Conservation (phyloP, 2,113 vertebrate species). For the Isichthys henryi region DNA sequence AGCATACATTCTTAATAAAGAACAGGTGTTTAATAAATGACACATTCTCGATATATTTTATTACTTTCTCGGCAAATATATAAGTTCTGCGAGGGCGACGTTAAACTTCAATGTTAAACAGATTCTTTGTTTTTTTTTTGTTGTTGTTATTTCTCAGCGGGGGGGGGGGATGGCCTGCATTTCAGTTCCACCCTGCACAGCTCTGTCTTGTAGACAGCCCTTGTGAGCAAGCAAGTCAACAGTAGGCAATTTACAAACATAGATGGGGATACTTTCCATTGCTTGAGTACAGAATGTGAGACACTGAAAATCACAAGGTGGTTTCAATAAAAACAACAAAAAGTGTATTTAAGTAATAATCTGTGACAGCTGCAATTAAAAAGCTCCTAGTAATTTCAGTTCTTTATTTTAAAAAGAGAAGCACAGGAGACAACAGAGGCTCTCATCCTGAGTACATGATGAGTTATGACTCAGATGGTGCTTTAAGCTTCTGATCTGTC, state of each 20-base stretch:
- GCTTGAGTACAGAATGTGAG: not conserved
- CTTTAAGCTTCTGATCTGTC: not conserved
- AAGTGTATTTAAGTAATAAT: conserved; percentile 13
- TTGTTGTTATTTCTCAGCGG: not conserved
- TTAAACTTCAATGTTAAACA: conserved; percentile 20
- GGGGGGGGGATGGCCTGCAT: not conserved
- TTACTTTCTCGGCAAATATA: conserved; percentile 22
- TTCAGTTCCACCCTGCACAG: not conserved
- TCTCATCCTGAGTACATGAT: not conserved
- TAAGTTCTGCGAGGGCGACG: conserved; percentile 21
- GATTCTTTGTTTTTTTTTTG: conserved; percentile 18
- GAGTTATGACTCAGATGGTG: not conserved
- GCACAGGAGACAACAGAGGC: not conserved
- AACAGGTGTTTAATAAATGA: conserved; percentile 23
- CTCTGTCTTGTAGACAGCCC: not conserved
- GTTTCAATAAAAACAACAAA: conserved; percentile 12
- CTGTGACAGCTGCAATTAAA: not conserved
- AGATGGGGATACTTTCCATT: not conserved
- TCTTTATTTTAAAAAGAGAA: not conserved
- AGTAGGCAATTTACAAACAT: not conserved
- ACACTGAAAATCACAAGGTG: conserved; percentile 5
- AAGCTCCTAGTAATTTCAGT: not conserved
- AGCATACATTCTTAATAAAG: conserved; percentile 27
- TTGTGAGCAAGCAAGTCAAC: not conserved
- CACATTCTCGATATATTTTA: conserved; percentile 11